Base-by-base conservation (phyloP, 2,888 invertebrate species). In the Lithophane semibrunnea region DNA sequence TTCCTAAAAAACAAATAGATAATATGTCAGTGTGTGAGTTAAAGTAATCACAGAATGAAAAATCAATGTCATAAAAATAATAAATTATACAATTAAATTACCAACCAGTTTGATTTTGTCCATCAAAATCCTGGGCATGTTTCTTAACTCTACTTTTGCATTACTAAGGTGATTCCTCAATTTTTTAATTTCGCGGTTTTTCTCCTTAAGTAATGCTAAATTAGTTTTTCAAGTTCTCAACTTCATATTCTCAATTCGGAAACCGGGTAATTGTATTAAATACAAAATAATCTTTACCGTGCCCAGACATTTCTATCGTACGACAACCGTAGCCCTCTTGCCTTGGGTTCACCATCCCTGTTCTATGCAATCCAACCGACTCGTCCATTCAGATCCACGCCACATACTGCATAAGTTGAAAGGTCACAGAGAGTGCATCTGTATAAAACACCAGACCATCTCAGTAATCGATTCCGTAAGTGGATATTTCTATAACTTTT, bases 391-490 rank as follows among this genome's bases (percentile, higher is more conserved):
- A 47, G 52, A 56, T 29, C 37, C 21, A 37, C 21, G 42, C 49
- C 21, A 56, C 74, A 58, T 60, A 37, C 56, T 58, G 42, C 42
- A 47, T 44, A 75, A 12, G 44, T 82, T 29, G 56, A 80, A 54
- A 82, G 68, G 64, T 80, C 82, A 60, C 64, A 47, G 13, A 0
- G 10, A 58, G 64, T 67, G 44, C 42, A 69, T 75, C 52, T 60
- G 24, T 64, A 47, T 64, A 37, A 24, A 8, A 68, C 54, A 64
- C 37, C 58, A 21, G 58, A 54, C 37, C 24, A 29, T 52, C 44
- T 44, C 63, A 75, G 52, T 44, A 54, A 63, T 77, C 29, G n/a
- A 44, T 61, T 10, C 75, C 42, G 49, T 49, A 24, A 60, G 21
- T 76, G 37, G 37, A 47, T 60, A 52, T 54, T 72, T 60, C 37